Evolutionary conservation across 2,888 invertebrate genomes (phyloP), one percentile per base, ranked within the genome.

Genomic region (Megalurothrips usitatus): DNA sequence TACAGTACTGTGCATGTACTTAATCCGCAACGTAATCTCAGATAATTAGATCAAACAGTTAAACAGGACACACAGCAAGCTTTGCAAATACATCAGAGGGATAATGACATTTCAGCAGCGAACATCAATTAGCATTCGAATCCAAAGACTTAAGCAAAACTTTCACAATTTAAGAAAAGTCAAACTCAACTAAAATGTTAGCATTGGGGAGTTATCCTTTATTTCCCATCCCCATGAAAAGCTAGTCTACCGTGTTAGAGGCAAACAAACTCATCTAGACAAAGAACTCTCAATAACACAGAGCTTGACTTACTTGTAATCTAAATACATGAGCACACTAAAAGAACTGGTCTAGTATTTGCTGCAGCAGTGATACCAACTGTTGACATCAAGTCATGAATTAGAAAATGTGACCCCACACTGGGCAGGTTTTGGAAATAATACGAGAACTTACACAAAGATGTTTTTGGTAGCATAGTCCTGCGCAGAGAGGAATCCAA

Each of bases 401-500:
- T 75, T 75, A 75, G 68, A 75, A 43, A 43, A 43, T 43, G 58
- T 58, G 14, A 58, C 58, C 58, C 58, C 14, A 58, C 14, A 58
- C 6, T 19, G 17, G 14, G 19, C 58, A 43, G 34, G 34, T 14
- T 14, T 12, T 75, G 11, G 1, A 23, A 75, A 26, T 1, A 75
- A 75, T 8, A 10, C 11, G 9, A 0, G 8, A 12, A 75, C 68
- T 75, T 26, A 75, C 68, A 75, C 68, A 75, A 75, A 75, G 26
- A 75, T 75, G 26, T 75, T 75, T 75, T 75, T 75, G 68, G 68
- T 26, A 9, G 68, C 68, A 75, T 75, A 75, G 10, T 75, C 68
- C 26, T 75, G 68, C 1, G 68, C 68, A 26, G 68, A 75, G 23
- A 26, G 11, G 23, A 75, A 75, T 26, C 68, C 68, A 75, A 75